A percentile compares a stretch with the other conserved stretches of the same genome.
phyloP scores from a whole-genome alignment of 2,888 invertebrate species.

The Tenthredo scrophulariae region DNA sequence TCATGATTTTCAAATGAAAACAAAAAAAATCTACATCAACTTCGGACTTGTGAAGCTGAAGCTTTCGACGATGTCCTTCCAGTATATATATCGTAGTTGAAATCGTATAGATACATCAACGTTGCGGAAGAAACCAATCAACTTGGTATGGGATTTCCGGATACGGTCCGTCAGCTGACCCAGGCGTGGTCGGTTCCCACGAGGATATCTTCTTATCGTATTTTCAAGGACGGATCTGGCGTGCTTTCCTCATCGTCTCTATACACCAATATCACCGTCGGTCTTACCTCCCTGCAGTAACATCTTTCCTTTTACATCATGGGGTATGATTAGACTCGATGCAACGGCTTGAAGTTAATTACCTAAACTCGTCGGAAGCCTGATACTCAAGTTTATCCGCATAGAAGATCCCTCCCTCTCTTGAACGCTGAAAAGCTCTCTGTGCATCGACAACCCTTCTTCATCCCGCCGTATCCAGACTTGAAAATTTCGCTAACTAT shows the following conservation, averaged over 20 bases:
- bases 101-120: neutral
- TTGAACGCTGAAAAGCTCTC: neutral
- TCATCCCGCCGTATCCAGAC: neutral
- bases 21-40: neutral
- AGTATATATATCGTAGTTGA: neutral
- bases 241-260: neutral
- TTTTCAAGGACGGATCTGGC: neutral
- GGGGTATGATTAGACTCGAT: neutral
- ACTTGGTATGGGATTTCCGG: conserved; percentile 10
- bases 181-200: neutral
- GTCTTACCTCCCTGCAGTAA: neutral
- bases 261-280: neutral
- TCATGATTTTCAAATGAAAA: too few species aligned
- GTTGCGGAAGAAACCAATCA: conserved; percentile 3
- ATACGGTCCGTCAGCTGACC: neutral
- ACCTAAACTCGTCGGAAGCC: neutral
- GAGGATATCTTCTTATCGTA: conserved; percentile 17
- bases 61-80: neutral
- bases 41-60: neutral
- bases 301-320: neutral
- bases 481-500: neutral
- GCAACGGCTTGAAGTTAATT: conserved; percentile 2
- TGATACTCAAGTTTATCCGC: conserved; percentile 5
- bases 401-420: neutral
- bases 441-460: neutral